Evolutionary conservation across 2,888 invertebrate genomes (phyloP), one percentile per base, ranked within the genome.

Genomic region (Lasioglossum zephyrum): DNA sequence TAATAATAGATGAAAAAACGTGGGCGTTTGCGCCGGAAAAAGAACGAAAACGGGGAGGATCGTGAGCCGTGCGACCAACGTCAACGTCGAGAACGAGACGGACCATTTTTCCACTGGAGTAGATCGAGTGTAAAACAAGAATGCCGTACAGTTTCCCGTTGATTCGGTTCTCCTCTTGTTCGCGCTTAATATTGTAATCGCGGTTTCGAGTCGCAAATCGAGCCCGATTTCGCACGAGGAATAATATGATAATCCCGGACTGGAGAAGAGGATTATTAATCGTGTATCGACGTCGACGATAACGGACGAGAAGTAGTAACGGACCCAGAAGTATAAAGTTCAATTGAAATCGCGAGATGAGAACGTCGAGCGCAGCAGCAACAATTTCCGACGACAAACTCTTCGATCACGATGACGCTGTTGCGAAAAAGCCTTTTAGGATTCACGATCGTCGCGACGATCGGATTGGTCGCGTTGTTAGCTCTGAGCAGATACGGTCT

Each of bases 1-100:
- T 91, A 91, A 89, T 91, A 90, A 90, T 92, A 90, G 91, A 92
- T 80, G 47, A 87, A 90, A 88, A 90, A 92, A 90, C 82, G 88
- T 90, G 88, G 87, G 87, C 88, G 88, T 36, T 77, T 77, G 86
- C 73, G 89, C 87, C 90, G 86, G 73, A 90, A 91, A 92, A 92
- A 91, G 91, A 90, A 82, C 78, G 86, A 81, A 82, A 87, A 84
- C 63, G 16, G 76, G 66, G 77, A 85, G 76, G 73, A 49, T 44
- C 31, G 44, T n/a, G 36, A 36, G 16, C n/a, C n/a, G 72, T 8
- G 81, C 36, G 39, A 57, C 18, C 57, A 16, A 63, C 22, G 8
- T 41, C 41, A 5, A 70, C 44, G 72, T 41, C 13, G 44, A 60
- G n/a, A 16, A 63, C 31, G 57, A 57, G n/a, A 57, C 57, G n/a